phyloP scores from a whole-genome alignment of 2,113 vertebrate genomes.

The Thamnaconus septentrionalis region DNA sequence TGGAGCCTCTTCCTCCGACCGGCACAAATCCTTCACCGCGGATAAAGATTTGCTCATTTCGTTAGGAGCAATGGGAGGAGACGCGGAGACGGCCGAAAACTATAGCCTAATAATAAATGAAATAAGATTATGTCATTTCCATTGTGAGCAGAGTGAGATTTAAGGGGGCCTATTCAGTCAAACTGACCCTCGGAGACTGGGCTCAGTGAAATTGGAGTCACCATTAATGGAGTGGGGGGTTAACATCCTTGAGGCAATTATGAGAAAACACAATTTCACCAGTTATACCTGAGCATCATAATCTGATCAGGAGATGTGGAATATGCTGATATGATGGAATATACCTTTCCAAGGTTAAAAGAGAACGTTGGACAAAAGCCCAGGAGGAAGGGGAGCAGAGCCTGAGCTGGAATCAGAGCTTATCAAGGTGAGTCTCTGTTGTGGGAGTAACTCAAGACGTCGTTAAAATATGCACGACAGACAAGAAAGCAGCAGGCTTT shows the following conservation, averaged over 20 bases:
- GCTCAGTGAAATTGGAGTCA: constrained; percentile 25
- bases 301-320: constrained; percentile 42
- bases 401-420: constrained; percentile 25
- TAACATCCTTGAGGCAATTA: constrained; percentile 47
- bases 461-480: constrained; percentile 40
- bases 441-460: constrained; percentile 13
- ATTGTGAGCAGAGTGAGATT: constrained; percentile 47
- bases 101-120: constrained; percentile 46
- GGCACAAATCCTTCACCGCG: constrained; percentile 21
- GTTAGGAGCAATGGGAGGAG: constrained; percentile 43
- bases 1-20: constrained; percentile 10
- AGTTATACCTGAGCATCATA: constrained; percentile 26
- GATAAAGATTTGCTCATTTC: constrained; percentile 54
- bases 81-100: constrained; percentile 25
- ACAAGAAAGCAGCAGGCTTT: constrained; percentile 27
- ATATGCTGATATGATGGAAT: constrained; percentile 46
- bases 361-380: constrained; percentile 19
- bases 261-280: constrained; percentile 36
- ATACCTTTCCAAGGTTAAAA: constrained; percentile 42
- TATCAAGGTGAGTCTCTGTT: constrained; percentile 33
- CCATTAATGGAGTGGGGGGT: constrained; percentile 35
- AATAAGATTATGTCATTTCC: constrained; percentile 53
- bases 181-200: constrained; percentile 37
- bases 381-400: constrained; percentile 8
- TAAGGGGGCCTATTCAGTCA: constrained; percentile 49